Percentiles rank a stretch among this genome's conserved stretches.
Evolutionary conservation across 2,113 vertebrate genomes (phyloP).

Genomic region (Psammodynastes pulverulentus): DNA sequence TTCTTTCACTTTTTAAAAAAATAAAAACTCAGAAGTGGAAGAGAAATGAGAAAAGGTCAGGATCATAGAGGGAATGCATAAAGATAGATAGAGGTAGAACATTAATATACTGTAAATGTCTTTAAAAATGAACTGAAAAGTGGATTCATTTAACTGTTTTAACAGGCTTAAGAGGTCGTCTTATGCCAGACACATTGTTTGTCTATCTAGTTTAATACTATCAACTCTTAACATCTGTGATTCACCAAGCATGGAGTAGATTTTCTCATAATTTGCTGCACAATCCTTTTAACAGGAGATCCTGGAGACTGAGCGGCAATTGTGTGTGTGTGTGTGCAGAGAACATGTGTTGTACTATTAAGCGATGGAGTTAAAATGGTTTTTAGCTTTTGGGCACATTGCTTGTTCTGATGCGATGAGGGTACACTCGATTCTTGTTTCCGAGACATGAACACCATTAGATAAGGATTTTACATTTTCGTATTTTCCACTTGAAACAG

Average conservation of each 20-base stretch:
- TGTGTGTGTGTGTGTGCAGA: no score
- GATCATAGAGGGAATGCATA: no score
- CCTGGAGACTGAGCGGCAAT: neutral
- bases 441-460: neutral
- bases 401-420: neutral
- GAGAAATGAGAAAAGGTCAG: neutral
- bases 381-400: neutral
- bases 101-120: neutral
- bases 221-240: neutral
- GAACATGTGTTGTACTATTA: neutral
- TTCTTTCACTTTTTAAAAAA: neutral
- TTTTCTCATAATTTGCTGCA: neutral
- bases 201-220: neutral
- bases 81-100: no score
- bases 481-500: neutral
- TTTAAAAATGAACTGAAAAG: neutral
- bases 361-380: neutral
- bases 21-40: neutral
- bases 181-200: neutral
- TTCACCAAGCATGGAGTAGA: neutral
- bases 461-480: neutral
- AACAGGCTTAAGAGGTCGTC: neutral
- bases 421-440: neutral
- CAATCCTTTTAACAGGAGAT: neutral
- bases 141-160: neutral